phyloP scores from a whole-genome alignment of 2,797 vertebrate genomes.

The Cottoperca gobio region DNA sequence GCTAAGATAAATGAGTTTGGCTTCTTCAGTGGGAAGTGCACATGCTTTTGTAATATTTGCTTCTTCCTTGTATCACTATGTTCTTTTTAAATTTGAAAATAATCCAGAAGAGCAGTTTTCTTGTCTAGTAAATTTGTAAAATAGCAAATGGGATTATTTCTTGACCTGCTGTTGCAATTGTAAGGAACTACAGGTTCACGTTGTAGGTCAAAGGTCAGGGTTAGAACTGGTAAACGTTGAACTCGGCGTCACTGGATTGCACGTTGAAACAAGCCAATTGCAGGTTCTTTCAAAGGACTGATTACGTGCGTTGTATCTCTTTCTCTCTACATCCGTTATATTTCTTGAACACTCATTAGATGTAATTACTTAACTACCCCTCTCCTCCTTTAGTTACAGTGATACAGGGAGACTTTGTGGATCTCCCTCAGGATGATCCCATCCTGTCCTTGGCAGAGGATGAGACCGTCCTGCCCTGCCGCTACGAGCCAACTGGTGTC shows the following conservation, averaged over 20 bases:
- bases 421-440: conserved; percentile 20
- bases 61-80: neutral
- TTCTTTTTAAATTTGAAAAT: neutral
- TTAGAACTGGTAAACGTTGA: neutral
- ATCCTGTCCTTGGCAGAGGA: conserved; percentile 72
- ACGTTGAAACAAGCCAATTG: neutral
- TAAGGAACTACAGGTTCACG: neutral
- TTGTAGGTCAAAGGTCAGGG: conserved; percentile 2
- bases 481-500: conserved; percentile 47
- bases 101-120: neutral
- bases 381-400: conserved; percentile 44
- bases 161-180: neutral
- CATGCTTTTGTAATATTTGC: neutral
- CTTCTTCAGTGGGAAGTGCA: neutral
- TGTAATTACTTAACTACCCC: neutral
- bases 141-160: neutral
- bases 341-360: neutral
- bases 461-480: conserved; percentile 85
- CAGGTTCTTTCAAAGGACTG: neutral
- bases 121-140: neutral
- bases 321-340: neutral
- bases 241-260: neutral
- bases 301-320: neutral
- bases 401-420: conserved; percentile 59
- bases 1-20: neutral